Base-by-base conservation (phyloP, 2,888 invertebrate genomes). In the Dione vanillae region DNA sequence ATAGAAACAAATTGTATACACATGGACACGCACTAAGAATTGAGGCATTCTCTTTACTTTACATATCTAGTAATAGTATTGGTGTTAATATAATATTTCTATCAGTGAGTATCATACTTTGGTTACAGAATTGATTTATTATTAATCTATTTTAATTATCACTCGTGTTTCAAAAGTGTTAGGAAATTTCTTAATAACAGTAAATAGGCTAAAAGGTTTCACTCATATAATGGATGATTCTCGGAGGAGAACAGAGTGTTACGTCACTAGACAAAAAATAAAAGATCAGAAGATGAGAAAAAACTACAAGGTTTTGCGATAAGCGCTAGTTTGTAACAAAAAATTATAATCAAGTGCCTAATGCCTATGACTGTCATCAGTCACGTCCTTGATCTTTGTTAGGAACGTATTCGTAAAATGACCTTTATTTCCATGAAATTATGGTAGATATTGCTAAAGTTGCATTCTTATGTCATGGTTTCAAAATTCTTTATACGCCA, bases 321-420 rank as follows among this genome's bases (percentile, higher is more conserved):
- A 35, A 54, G 54, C 35, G 9, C 37, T n/a, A n/a, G 37, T 37
- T 54, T 54, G 16, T 43, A 43, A 59, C 20, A 59, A 59, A 59
- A 59, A 61, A 27, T 45, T 6, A 37, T 59, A 59, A 70, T 67
- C 56, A 67, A 51, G 51, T 59, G 67, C 65, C 68, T 61, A 61
- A 45, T 61, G 43, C 27, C 59, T 61, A 67, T 64, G 59, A 40
- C 51, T 72, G 75, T 70, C 65, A 69, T 74, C 65, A 69, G 49
- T 51, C 62, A 72, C 66, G 51, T 68, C 72, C 75, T 75, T 69
- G 64, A 69, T 61, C 47, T 66, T 56, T 68, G 40, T 37, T 67
- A 62, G 54, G 67, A 75, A 75, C 70, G 73, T 45, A 27, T 43
- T 45, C 1, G n/a, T n/a, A 61, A 27, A 59, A 59, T 43, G n/a